phyloP scores from a whole-genome alignment of 2,113 vertebrate species.

The Axis porcinus region DNA sequence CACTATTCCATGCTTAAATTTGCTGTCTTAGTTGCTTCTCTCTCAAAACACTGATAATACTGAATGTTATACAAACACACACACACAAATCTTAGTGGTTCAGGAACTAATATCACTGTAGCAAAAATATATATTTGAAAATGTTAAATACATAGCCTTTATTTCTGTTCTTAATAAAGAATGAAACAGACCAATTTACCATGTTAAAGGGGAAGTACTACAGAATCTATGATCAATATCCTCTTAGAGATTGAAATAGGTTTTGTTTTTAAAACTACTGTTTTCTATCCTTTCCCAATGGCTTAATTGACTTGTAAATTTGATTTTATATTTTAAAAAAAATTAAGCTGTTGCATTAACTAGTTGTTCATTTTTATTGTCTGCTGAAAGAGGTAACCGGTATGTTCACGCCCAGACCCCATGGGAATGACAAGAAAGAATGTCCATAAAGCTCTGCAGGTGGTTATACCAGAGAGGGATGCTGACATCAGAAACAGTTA shows the following conservation, averaged over 20 bases:
- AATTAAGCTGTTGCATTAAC: not conserved
- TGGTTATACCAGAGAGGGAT: not conserved
- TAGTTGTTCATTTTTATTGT: not conserved
- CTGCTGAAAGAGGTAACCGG: not conserved
- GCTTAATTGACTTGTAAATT: not conserved
- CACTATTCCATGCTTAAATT: not conserved
- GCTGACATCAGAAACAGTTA: conserved; percentile 21
- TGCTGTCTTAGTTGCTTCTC: not conserved
- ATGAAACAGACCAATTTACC: not conserved
- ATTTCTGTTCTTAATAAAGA: not conserved
- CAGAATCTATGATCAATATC: not conserved
- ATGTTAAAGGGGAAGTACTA: not conserved
- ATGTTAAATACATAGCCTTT: not conserved
- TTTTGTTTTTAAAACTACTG: not conserved
- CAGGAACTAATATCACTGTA: not conserved
- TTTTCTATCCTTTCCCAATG: not conserved
- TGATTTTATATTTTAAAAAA: not conserved
- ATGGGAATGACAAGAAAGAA: not conserved
- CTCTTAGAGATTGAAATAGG: not conserved
- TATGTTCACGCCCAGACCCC: not conserved
- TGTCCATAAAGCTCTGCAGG: not conserved
- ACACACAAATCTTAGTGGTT: not conserved
- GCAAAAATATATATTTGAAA: not conserved
- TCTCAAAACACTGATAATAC: not conserved
- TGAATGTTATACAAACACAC: not conserved